Base-by-base conservation (phyloP, 2,888 invertebrate species). In the Bellardia pandia region DNA sequence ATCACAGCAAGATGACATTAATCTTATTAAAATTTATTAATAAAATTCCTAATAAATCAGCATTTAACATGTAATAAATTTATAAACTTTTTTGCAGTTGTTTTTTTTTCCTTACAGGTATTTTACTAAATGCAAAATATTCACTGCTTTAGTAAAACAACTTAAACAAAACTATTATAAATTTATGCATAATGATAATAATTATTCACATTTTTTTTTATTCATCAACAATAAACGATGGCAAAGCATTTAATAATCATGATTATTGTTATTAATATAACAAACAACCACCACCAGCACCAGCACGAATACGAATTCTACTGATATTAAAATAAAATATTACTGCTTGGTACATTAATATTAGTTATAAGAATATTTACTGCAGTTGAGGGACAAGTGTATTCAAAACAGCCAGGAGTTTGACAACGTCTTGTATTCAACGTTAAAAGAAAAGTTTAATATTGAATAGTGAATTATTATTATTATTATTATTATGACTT, bases 31-130 rank as follows among this genome's bases (percentile, higher is more conserved):
- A 87, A 87, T 87, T 87, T 87, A 87, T 87, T 78, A 81, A 75
- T 85, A 69, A 78, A 85, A 85, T 85, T 85, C 78, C 74, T 72
- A 87, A 87, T 87, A 87, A 87, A 87, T 87, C 87, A 87, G 85
- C 75, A 87, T 75, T 87, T 82, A 85, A 87, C 68, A 87, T 81
- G 78, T 82, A 87, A 87, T 87, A 87, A 87, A 87, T 87, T 87
- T 81, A 45, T 83, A 64, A 69, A 45, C 68, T 78, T 75, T 71
- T 83, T 53, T 56, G 51, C 33, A 45, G 3, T 69, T 76, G 60
- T 69, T 76, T 58, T 60, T 58, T 60, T 8, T 5, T 40, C 53
- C 62, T 42, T 45, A 23, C 1, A 23, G 23, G 1, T 23, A 11
- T 62, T 69, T 78, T 48, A 4, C 13, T 69, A 69, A 87, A 77